Base-by-base conservation (phyloP, 1,140 invertebrate genomes). In the Zaprionus africanus region DNA sequence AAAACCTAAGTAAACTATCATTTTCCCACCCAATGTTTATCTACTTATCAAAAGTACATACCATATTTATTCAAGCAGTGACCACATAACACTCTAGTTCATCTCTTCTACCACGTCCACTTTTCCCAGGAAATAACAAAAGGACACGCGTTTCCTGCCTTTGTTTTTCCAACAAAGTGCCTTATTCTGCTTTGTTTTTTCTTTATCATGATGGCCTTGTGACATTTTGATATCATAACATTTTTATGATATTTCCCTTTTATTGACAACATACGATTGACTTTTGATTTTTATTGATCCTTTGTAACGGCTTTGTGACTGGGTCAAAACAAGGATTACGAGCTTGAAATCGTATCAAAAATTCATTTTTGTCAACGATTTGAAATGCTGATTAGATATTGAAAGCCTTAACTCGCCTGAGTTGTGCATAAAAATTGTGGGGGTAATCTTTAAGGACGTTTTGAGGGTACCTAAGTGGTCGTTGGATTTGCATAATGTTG, bases 221-320 rank as follows among this genome's bases (percentile, higher is more conserved):
- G 54, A 58, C 28, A 43, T 22, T 60, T 79, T 73, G 54, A 56
- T 63, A 26, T 51, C 63, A 54, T 26, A 72, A 60, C 63, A 38
- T 22, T 69, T 69, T 75, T 63, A 59, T 76, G 13, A 43, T 58
- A 24, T 6, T 43, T 43, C 41, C 58, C 22, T 71, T 79, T 79
- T 79, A 79, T 79, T 58, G 77, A 28, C 31, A 76, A 49, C 64
- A 65, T 41, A 12, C 66, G 74, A 87, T 83, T 83, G 78, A 28
- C 61, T 81, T 87, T 87, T 78, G 70, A 88, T 87, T 78, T 84
- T 87, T 87, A 88, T 88, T 76, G 64, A 69, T 56, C 38, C 24
- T 4, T 51, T 54, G 56, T 38, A 81, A 85, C 41, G 19, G 49
- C 71, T 41, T 41, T 66, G 79, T 66, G 75, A 81, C 64, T 58